Evolutionary conservation across 2,888 invertebrate species (phyloP).

Genomic region (Deroplatys truncata): DNA sequence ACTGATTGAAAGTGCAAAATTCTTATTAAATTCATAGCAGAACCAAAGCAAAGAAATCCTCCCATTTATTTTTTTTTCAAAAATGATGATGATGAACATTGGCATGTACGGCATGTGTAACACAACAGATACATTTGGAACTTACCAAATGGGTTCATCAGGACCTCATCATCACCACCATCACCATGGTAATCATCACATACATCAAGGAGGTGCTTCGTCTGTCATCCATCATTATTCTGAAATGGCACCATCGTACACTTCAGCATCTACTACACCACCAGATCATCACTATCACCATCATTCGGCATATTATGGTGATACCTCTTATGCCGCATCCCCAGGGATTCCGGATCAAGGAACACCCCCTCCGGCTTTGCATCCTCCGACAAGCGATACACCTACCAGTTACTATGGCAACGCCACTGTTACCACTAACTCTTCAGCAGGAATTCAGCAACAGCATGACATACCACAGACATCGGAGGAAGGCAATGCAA

Average conservation of each 20-base stretch:
- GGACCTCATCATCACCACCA: slow-evolving; percentile 22
- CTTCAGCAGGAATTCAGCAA: slow-evolving; percentile 44
- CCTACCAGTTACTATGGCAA: slow-evolving; percentile 33
- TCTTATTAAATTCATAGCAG: not conserved
- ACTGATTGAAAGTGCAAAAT: not conserved
- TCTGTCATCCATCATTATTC: not conserved
- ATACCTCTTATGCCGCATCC: slow-evolving; percentile 38
- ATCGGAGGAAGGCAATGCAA: slow-evolving; percentile 38
- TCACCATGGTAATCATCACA: slow-evolving; percentile 30
- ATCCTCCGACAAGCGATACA: not conserved
- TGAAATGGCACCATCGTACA: slow-evolving; percentile 10
- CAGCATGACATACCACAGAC: slow-evolving; percentile 40
- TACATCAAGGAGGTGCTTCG: slow-evolving; percentile 39
- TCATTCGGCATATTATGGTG: slow-evolving; percentile 42
- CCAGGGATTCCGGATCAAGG: not conserved
- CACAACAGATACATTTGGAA: slow-evolving; percentile 25
- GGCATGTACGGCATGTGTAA: slow-evolving; percentile 61
- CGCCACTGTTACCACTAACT: slow-evolving; percentile 35
- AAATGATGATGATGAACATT: slow-evolving; percentile 71
- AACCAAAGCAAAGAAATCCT: not conserved
- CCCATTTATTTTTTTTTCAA: slow-evolving; percentile 1
- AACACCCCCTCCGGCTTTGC: not conserved
- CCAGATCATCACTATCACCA: slow-evolving; percentile 13
- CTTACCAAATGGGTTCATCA: slow-evolving; percentile 1
- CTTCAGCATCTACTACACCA: slow-evolving; percentile 15